phyloP scores from a whole-genome alignment of 2,113 vertebrate species.

The Tragelaphus strepsiceros region DNA sequence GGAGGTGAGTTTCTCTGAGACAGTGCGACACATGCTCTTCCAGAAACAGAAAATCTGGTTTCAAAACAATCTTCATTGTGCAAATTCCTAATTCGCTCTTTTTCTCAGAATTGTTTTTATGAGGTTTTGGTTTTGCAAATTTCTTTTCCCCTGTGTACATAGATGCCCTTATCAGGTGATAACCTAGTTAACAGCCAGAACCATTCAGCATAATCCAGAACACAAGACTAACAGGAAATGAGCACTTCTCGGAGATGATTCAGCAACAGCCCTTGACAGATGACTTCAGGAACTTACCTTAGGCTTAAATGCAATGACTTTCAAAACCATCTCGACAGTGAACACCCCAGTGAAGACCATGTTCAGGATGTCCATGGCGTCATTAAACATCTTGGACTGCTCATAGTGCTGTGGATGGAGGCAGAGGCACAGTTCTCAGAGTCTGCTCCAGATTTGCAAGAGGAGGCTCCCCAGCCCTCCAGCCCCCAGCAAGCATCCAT shows the following conservation, averaged over 20 bases:
- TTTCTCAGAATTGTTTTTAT: slow-evolving; percentile 62
- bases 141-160: slow-evolving; percentile 34
- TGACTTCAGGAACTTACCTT: slow-evolving; percentile 86
- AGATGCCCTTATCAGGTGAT: slow-evolving; percentile 61
- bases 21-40: neutral
- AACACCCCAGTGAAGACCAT: slow-evolving; percentile 99
- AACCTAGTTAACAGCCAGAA: slow-evolving; percentile 49
- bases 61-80: neutral
- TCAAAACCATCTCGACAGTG: slow-evolving; percentile 98
- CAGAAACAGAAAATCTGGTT: slow-evolving; percentile 9
- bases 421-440: slow-evolving; percentile 20
- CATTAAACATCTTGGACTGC: slow-evolving; percentile 94
- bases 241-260: slow-evolving; percentile 43
- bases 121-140: slow-evolving; percentile 27
- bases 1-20: neutral
- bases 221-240: slow-evolving; percentile 41
- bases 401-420: slow-evolving; percentile 89
- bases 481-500: neutral
- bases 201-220: slow-evolving; percentile 34
- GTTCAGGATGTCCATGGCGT: slow-evolving; percentile 98
- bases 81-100: slow-evolving; percentile 11
- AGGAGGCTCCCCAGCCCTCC: neutral
- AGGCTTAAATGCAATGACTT: slow-evolving; percentile 98
- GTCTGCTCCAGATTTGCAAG: neutral
- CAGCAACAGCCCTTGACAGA: slow-evolving; percentile 54